Percentiles rank a stretch among this genome's conserved stretches.
Evolutionary conservation across 2,113 vertebrate species (phyloP).

Genomic region (Piaya cayana): DNA sequence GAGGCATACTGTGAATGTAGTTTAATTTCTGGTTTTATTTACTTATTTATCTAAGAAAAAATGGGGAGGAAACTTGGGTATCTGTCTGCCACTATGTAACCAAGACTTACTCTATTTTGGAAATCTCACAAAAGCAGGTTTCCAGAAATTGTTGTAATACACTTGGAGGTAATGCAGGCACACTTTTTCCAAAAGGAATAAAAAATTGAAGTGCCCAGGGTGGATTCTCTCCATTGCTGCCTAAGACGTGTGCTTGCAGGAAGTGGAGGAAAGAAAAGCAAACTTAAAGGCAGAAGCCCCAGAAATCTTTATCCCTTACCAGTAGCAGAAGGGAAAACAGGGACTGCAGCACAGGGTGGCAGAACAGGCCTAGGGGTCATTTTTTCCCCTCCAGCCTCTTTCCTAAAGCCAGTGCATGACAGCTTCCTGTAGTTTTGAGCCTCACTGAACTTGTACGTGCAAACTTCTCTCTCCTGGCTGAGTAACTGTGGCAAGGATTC

Average conservation of each 20-base stretch:
- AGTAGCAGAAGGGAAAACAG: neutral
- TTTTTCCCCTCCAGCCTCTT: neutral
- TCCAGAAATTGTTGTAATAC: neutral
- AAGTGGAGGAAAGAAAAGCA: neutral
- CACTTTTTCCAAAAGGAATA: neutral
- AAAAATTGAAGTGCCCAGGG: neutral
- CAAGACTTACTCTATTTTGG: neutral
- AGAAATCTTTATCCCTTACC: neutral
- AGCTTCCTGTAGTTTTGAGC: neutral
- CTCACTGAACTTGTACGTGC: neutral
- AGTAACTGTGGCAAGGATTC: neutral
- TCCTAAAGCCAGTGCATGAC: neutral
- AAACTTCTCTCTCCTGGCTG: neutral
- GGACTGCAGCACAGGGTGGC: neutral
- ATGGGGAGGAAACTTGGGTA: neutral
- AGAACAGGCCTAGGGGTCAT: neutral
- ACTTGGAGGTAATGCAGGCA: neutral
- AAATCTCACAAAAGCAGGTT: neutral
- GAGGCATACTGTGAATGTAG: neutral
- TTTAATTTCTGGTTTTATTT: neutral
- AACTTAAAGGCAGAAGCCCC: neutral
- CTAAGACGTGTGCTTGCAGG: neutral
- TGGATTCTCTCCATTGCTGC: neutral
- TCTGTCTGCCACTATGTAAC: neutral
- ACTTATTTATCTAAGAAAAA: neutral